Evolutionary conservation across 2,888 invertebrate species (phyloP).

Genomic region (Polyploca ridens): DNA sequence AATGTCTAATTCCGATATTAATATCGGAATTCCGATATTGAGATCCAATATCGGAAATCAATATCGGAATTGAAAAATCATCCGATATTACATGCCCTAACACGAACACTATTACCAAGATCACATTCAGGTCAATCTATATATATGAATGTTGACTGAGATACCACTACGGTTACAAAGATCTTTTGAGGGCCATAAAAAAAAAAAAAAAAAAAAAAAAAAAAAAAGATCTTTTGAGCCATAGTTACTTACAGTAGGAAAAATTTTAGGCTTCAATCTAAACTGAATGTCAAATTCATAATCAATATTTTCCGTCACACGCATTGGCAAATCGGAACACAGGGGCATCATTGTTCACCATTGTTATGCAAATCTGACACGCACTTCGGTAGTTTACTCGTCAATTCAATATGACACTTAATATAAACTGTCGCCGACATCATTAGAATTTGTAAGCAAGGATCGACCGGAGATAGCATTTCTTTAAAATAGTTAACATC

Average conservation of each 20-base stretch:
- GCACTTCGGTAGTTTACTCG: conserved; percentile 53
- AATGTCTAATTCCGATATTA: too few species aligned
- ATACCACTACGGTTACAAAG: too few species aligned
- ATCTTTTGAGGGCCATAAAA: too few species aligned
- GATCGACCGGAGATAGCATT: conserved; percentile 36
- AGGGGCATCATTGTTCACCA: conserved; percentile 49
- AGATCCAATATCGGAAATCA: too few species aligned
- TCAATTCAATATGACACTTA: conserved; percentile 59
- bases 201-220: too few species aligned
- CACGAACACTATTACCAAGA: too few species aligned
- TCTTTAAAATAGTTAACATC: not conserved
- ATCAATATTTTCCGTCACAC: conserved; percentile 39
- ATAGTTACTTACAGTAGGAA: not conserved
- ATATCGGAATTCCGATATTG: too few species aligned
- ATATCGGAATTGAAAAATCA: too few species aligned
- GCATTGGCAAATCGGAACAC: conserved; percentile 46
- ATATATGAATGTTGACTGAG: too few species aligned
- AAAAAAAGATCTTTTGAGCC: too few species aligned
- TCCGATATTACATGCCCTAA: too few species aligned
- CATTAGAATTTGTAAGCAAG: conserved; percentile 42
- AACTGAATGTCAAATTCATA: conserved; percentile 31
- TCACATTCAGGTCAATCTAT: too few species aligned
- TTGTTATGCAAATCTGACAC: conserved; percentile 69
- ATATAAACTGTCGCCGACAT: conserved; percentile 48
- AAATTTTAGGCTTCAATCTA: conserved; percentile 8